A percentile compares a stretch with the other conserved stretches of the same genome.
Evolutionary conservation across 2,113 vertebrate genomes (phyloP).

Genomic region (Oreochromis tanganicae): DNA sequence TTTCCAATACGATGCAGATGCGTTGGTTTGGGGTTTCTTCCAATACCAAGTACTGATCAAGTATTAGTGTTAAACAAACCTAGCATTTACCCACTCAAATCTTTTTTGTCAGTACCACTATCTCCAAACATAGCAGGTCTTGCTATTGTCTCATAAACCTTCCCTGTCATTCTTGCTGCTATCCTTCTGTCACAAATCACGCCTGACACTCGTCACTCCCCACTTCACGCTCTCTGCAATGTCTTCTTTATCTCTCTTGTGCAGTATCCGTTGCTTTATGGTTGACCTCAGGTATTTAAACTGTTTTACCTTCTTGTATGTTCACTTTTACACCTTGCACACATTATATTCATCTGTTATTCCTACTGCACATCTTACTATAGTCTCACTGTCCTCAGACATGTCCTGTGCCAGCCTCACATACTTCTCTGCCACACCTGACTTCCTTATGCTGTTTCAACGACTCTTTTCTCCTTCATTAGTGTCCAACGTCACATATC

Average conservation of each 20-base stretch:
- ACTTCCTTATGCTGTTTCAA: too few species aligned
- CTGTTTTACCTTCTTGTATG: neutral
- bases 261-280: neutral
- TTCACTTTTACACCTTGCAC: neutral
- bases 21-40: neutral
- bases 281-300: neutral
- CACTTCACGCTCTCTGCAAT: neutral
- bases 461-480: too few species aligned
- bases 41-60: neutral
- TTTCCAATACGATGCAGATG: neutral
- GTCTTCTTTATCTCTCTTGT: neutral
- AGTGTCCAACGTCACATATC: too few species aligned
- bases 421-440: too few species aligned
- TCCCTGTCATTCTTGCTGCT: neutral
- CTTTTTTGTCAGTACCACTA: neutral
- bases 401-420: too few species aligned
- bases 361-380: too few species aligned
- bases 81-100: neutral
- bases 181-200: neutral
- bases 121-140: neutral
- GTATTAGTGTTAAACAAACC: neutral
- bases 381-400: too few species aligned
- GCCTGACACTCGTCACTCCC: neutral
- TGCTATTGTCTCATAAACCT: neutral
- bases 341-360: too few species aligned